Percentiles rank a stretch among this genome's conserved stretches.
These are phyloP conservation scores for Belonocnema kinseyi DNA, from an alignment of 1,140 invertebrate genomes.

Conservation along the genomic window DNA sequence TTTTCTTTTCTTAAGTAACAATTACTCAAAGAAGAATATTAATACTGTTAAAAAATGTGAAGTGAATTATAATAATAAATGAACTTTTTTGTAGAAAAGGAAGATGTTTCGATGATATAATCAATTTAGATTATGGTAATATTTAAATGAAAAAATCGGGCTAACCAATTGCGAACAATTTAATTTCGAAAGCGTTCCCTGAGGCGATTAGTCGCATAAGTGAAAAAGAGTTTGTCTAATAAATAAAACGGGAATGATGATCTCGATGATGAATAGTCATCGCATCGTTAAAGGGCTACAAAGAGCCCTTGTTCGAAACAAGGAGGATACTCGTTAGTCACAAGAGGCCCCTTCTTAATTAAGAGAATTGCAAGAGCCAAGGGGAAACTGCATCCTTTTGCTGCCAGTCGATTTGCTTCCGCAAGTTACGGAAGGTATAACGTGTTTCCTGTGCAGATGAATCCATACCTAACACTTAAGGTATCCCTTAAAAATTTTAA, in stretches of 20 bases:
- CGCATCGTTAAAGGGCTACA: background rate
- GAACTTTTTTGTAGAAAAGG: no score
- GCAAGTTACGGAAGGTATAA: conserved; percentile 9
- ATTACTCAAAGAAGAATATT: no score
- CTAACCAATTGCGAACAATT: background rate
- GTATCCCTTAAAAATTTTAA: background rate
- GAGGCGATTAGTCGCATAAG: background rate
- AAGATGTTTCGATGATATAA: background rate
- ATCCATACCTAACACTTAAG: background rate
- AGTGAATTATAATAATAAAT: no score
- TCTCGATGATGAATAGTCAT: conserved; percentile 9
- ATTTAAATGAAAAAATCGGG: no score
- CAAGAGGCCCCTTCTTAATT: conserved; percentile 10
- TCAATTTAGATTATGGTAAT: no score
- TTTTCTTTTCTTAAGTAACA: no score
- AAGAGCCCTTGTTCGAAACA: conserved; percentile 9
- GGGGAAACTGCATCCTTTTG: conserved; percentile 2
- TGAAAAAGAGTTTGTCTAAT: background rate
- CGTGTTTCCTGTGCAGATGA: conserved; percentile 5
- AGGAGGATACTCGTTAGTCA: conserved; percentile 12
- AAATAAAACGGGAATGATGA: conserved; percentile 4
- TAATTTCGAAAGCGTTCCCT: background rate
- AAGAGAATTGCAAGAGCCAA: conserved; percentile 12
- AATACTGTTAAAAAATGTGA: no score
- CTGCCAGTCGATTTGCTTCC: background rate